Conservation (phyloP, 2,113 vertebrate genomes). For the Seriola dumerili region DNA sequence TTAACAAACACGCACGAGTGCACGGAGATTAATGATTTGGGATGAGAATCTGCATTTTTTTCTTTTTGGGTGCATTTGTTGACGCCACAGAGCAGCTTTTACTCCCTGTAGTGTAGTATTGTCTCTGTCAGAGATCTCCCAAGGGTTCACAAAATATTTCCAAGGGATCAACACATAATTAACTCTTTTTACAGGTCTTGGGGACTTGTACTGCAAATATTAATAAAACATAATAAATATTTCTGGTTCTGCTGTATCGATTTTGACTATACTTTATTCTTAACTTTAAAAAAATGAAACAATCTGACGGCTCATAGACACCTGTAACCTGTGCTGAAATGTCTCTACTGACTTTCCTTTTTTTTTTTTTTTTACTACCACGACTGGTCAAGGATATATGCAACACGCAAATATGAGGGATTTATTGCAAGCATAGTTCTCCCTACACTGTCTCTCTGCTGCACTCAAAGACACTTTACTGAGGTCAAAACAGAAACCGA, state of each 20-base stretch:
- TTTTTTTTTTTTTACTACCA: not conserved
- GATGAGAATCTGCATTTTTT: not conserved
- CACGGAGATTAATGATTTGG: constrained; percentile 5
- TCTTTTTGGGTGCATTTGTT: too few species aligned
- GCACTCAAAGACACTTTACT: constrained; percentile 6
- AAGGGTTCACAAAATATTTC: not conserved
- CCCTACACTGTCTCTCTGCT: constrained; percentile 1
- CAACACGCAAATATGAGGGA: not conserved
- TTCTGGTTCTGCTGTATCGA: too few species aligned
- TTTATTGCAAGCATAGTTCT: not conserved
- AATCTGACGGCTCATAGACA: not conserved
- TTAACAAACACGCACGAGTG: not conserved
- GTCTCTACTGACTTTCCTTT: not conserved
- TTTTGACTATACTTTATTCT: too few species aligned
- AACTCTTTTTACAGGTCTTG: not conserved
- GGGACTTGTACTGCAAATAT: too few species aligned
- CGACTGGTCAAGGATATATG: not conserved
- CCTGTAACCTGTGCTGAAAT: not conserved
- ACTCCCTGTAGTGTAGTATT: not conserved
- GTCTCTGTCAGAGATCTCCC: not conserved
- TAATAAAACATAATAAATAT: too few species aligned
- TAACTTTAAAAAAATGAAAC: not conserved
- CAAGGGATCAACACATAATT: not conserved
- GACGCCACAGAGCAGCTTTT: not conserved
- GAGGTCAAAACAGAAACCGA: constrained; percentile 46